phyloP scores from a whole-genome alignment of 2,797 vertebrate species.

The Calcarius lapponicus region DNA sequence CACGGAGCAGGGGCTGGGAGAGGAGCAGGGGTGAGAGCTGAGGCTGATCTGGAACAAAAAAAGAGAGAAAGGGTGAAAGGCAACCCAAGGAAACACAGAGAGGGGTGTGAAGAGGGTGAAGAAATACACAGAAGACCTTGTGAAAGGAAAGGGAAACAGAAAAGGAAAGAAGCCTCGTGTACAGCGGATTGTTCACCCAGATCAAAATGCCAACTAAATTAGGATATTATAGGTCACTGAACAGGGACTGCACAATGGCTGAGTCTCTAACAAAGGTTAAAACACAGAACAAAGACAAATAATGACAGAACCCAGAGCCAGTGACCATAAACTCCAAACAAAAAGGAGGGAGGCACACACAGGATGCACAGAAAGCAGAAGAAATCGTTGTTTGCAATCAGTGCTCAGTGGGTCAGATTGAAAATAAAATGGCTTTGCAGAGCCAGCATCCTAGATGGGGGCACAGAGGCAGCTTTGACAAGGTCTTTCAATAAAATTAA shows the following conservation, averaged over 20 bases:
- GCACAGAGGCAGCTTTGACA: neutral
- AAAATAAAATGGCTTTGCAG: slow-evolving; percentile 25
- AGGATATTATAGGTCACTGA: slow-evolving; percentile 51
- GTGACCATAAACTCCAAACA: slow-evolving; percentile 57
- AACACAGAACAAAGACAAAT: slow-evolving; percentile 57
- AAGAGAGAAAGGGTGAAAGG: neutral
- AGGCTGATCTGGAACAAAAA: neutral
- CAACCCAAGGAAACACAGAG: neutral
- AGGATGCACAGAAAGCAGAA: slow-evolving; percentile 34
- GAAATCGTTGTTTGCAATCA: slow-evolving; percentile 54
- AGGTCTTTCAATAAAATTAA: neutral
- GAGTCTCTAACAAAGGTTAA: slow-evolving; percentile 67
- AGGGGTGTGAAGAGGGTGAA: neutral
- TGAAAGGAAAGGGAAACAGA: neutral
- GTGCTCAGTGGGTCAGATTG: slow-evolving; percentile 41
- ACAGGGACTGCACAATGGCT: slow-evolving; percentile 40
- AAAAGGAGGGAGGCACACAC: neutral
- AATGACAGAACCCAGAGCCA: slow-evolving; percentile 50
- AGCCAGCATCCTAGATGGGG: neutral
- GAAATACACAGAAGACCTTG: neutral
- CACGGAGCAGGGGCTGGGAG: neutral
- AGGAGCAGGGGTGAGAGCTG: neutral
- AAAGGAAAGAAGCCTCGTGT: neutral
- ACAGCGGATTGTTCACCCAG: neutral
- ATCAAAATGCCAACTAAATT: slow-evolving; percentile 57